Evolutionary conservation across 1,140 invertebrate genomes (phyloP), one percentile per base, ranked within the genome.

Genomic region (Tribolium madens): DNA sequence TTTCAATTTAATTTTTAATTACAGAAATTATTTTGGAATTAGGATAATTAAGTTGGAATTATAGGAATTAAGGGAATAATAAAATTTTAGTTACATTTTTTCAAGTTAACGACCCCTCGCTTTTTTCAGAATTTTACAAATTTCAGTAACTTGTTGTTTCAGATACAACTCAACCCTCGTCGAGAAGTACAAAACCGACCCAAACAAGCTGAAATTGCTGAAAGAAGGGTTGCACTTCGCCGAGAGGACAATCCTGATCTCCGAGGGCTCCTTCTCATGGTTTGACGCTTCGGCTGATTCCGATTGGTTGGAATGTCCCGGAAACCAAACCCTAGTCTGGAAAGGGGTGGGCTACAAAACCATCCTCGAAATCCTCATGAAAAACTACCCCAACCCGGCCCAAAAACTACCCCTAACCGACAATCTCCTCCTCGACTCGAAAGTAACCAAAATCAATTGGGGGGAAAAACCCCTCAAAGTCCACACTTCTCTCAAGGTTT

Each of bases 321-420:
- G 83, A 12, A 78, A 83, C 68, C 42, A 53, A 21, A 12, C 12
- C 18, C 46, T 82, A 14, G 76, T 81, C 15, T 85, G 83, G 83
- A 80, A 82, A 31, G 82, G 83, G 4, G 31, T 13, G 6, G 84
- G 84, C 2, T 85, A 81, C 60, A 82, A 81, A 76, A 83, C 78
- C 1, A 53, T 83, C 9, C 73, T 85, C 9, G 83, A 85, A 6
- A 52, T 82, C 4, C 68, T 85, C 57, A 83, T 84, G 78, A 72
- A 74, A 73, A 83, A 81, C 73, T 82, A 76, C 73, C 83, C 83
- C 2, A 73, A 82, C 17, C 64, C 72, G 0, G 50, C 46, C 3
- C 73, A 79, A 33, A 69, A 68, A 12, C 42, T 82, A 17, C 81
- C 81, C 1, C 76, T 82, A 26, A 76, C 81, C 15, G 78, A 79